phyloP scores from a whole-genome alignment of 2,888 invertebrate species.

The Andricus curvator region DNA sequence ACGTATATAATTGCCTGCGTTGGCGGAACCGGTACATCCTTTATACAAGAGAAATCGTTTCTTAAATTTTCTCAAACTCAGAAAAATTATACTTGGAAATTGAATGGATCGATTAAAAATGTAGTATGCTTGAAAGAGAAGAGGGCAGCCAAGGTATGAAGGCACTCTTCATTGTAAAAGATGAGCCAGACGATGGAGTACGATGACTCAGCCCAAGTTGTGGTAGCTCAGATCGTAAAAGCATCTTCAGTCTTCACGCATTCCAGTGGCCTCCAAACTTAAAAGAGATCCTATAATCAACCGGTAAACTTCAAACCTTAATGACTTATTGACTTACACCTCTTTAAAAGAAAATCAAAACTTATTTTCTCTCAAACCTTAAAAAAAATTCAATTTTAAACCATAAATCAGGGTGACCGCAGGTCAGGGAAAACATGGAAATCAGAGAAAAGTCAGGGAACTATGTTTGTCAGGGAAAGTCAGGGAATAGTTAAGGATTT shows the following conservation, averaged over 20 bases:
- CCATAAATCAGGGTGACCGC: too few species aligned
- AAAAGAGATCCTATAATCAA: slow-evolving; percentile 25
- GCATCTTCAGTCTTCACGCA: slow-evolving; percentile 52
- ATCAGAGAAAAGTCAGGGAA: too few species aligned
- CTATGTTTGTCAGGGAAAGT: too few species aligned
- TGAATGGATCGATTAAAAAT: slow-evolving; percentile 42
- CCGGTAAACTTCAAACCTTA: slow-evolving; percentile 1
- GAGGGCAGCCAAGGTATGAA: slow-evolving; percentile 48
- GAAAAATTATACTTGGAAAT: neutral
- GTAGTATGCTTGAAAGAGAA: slow-evolving; percentile 49
- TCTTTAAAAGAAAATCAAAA: neutral
- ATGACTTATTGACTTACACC: neutral
- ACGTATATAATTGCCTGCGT: neutral
- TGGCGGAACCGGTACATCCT: too few species aligned
- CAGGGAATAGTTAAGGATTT: too few species aligned
- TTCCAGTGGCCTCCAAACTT: slow-evolving; percentile 30
- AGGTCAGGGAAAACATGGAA: too few species aligned
- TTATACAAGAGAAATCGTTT: neutral
- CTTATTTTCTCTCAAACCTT: neutral
- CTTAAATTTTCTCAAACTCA: neutral
- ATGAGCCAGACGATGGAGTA: slow-evolving; percentile 59
- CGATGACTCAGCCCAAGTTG: slow-evolving; percentile 61
- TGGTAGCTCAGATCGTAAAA: slow-evolving; percentile 52
- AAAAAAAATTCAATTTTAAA: too few species aligned
- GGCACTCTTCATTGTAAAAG: slow-evolving; percentile 58